phyloP scores from a whole-genome alignment of 2,888 invertebrate species.

The Eupithecia insigniata region DNA sequence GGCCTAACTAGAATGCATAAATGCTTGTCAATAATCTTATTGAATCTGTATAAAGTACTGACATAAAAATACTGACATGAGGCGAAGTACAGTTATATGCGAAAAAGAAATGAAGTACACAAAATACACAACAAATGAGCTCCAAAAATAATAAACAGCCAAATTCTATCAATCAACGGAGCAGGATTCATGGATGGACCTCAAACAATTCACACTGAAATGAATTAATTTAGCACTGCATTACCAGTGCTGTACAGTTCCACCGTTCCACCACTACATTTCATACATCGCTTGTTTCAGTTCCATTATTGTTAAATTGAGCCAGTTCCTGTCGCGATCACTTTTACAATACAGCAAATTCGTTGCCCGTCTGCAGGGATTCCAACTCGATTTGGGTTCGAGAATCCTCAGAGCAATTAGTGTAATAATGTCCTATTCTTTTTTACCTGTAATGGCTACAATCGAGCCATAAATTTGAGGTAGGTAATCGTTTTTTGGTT shows the following conservation, averaged over 20 bases:
- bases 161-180: not conserved
- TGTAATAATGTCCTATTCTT: constrained; percentile 26
- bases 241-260: not conserved
- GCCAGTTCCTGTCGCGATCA: constrained; percentile 22
- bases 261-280: constrained; percentile 13
- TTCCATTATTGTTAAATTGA: constrained; percentile 29
- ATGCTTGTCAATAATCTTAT: no score
- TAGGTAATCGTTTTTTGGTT: constrained; percentile 12
- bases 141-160: not conserved
- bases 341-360: constrained; percentile 36
- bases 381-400: constrained; percentile 37
- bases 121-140: not conserved
- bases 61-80: no score
- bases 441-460: constrained; percentile 26
- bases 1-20: no score
- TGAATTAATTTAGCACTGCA: constrained; percentile 2
- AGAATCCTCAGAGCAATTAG: constrained; percentile 38
- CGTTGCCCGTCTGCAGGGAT: constrained; percentile 29
- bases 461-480: constrained; percentile 7
- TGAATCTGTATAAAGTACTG: no score
- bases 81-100: no score
- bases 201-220: constrained; percentile 3
- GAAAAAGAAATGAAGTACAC: not conserved
- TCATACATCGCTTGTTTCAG: constrained; percentile 20
- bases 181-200: not conserved